Percentiles rank a stretch among this genome's conserved stretches.
phyloP scores from a whole-genome alignment of 2,888 invertebrate species.

The Euplexia lucipara region DNA sequence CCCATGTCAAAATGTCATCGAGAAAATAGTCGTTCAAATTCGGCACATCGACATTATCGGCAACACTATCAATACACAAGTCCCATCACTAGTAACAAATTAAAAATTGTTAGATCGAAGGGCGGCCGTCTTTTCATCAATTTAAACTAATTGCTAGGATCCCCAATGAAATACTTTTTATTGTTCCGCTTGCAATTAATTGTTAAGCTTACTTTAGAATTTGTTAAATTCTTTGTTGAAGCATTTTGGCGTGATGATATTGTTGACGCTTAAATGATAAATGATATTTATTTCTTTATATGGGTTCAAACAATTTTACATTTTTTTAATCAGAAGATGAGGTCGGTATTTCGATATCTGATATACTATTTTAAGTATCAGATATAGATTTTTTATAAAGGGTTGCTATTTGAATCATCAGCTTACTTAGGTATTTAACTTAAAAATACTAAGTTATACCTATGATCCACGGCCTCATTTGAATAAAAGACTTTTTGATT shows the following conservation, averaged over 20 bases:
- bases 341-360: no score
- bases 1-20: background rate
- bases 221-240: background rate
- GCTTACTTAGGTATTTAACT: no score
- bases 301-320: no score
- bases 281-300: no score
- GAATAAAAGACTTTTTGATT: no score
- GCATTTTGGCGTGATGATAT: background rate
- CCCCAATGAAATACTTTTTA: constrained; percentile 50
- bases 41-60: constrained; percentile 10
- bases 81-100: constrained; percentile 72
- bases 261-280: no score
- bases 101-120: constrained; percentile 77
- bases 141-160: constrained; percentile 72
- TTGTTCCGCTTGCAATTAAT: constrained; percentile 66
- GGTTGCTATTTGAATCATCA: no score
- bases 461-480: no score
- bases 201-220: constrained; percentile 5
- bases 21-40: background rate
- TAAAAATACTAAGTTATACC: no score
- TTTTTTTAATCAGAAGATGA: no score
- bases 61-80: background rate
- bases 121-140: constrained; percentile 68
- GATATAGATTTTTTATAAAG: no score
- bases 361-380: no score